phyloP scores from a whole-genome alignment of 2,113 vertebrate species.

The Hydrochoerus hydrochaeris region DNA sequence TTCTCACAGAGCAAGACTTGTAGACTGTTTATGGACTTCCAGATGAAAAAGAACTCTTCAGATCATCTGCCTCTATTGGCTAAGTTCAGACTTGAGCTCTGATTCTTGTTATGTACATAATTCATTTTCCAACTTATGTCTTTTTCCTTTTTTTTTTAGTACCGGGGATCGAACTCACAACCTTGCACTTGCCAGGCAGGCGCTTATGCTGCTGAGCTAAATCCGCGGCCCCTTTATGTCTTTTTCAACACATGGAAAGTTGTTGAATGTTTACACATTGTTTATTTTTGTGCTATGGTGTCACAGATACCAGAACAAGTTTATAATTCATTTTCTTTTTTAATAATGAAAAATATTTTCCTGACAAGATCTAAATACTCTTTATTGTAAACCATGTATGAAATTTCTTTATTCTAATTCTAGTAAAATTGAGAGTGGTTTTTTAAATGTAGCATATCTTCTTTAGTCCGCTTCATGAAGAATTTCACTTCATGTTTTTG shows the following conservation, averaged over 20 bases:
- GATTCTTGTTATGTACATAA: constrained; percentile 66
- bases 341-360: constrained; percentile 82
- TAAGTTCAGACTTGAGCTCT: constrained; percentile 90
- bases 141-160: too few relatives aligned
- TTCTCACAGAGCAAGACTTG: constrained; percentile 92
- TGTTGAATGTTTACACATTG: constrained; percentile 75
- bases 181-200: too few relatives aligned
- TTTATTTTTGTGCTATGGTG: constrained; percentile 69
- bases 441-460: constrained; percentile 65
- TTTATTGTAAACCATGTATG: constrained; percentile 83
- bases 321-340: constrained; percentile 77
- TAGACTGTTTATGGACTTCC: constrained; percentile 92
- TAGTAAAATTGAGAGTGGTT: constrained; percentile 77
- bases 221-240: too few relatives aligned
- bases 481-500: neutral
- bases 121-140: constrained; percentile 27
- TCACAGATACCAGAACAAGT: constrained; percentile 73
- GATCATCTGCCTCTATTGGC: constrained; percentile 96
- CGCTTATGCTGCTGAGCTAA: too few relatives aligned
- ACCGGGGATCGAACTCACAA: too few relatives aligned
- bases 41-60: constrained; percentile 92
- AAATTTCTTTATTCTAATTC: constrained; percentile 82
- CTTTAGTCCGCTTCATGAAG: constrained; percentile 45
- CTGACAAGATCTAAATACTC: constrained; percentile 72
- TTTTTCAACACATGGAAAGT: constrained; percentile 74